phyloP scores from a whole-genome alignment of 2,113 vertebrate species.

The Corydoras sp. region DNA sequence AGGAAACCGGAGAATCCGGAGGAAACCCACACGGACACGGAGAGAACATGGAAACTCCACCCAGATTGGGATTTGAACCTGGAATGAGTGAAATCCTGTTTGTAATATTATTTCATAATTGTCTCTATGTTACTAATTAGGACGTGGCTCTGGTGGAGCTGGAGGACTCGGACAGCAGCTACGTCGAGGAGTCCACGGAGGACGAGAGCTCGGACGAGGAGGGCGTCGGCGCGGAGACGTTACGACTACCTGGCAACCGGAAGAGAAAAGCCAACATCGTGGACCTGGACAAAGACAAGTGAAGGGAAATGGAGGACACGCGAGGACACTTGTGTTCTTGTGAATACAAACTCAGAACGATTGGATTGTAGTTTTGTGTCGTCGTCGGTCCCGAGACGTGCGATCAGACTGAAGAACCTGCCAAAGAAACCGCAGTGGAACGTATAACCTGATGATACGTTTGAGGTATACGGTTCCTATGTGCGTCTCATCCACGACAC shows the following conservation, averaged over 20 bases:
- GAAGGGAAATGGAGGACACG: neutral
- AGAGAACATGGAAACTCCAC: no score
- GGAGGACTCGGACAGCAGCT: constrained; percentile 59
- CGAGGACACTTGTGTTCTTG: neutral
- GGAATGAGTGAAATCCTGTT: no score
- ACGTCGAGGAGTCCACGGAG: constrained; percentile 54
- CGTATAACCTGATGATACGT: no score
- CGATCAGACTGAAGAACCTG: no score
- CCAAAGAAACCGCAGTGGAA: no score
- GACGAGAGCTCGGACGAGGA: constrained; percentile 58
- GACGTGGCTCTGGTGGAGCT: constrained; percentile 85
- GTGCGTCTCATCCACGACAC: no score
- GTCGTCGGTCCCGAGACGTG: neutral
- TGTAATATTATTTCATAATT: neutral
- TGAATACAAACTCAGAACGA: neutral
- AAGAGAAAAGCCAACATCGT: constrained; percentile 72
- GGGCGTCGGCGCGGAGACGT: constrained; percentile 67
- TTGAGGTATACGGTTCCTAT: no score
- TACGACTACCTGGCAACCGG: constrained; percentile 72
- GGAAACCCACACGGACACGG: no score
- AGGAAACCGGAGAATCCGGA: no score
- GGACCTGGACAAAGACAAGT: constrained; percentile 60
- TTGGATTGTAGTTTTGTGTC: no score
- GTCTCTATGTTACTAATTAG: constrained; percentile 51
- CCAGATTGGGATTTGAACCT: no score